These are phyloP conservation scores for Sinotaia quadrata DNA, from an alignment of 2,888 invertebrate species.

Conservation along the genomic window DNA sequence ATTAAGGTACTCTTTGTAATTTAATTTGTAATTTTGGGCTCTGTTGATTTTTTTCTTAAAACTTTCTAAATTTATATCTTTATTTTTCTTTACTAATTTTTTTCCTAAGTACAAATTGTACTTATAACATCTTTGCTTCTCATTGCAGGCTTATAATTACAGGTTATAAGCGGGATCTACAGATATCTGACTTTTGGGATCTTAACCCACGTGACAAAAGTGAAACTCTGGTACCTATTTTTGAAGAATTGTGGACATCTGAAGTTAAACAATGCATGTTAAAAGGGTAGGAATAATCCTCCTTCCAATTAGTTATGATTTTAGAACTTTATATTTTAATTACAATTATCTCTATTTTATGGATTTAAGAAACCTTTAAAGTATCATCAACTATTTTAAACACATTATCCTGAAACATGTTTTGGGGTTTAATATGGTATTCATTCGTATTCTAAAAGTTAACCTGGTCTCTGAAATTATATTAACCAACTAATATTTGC, in stretches of 20 bases:
- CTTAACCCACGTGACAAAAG: conserved; percentile 32
- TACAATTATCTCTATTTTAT: too few species aligned
- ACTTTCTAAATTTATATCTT: background rate
- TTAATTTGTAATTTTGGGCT: background rate
- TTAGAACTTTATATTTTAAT: too few species aligned
- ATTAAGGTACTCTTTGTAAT: background rate
- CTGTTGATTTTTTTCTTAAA: background rate
- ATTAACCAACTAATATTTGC: too few species aligned
- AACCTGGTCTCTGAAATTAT: too few species aligned
- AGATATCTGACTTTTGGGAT: conserved; percentile 30
- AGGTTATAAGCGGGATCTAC: conserved; percentile 33
- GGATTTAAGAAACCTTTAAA: too few species aligned
- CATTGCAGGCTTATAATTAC: conserved; percentile 23
- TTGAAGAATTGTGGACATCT: conserved; percentile 25
- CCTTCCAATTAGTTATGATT: conserved; percentile 35
- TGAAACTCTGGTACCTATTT: conserved; percentile 18
- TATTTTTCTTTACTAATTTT: background rate
- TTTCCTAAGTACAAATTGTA: background rate
- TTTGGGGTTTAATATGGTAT: background rate
- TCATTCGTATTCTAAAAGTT: too few species aligned
- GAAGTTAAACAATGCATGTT: conserved; percentile 22
- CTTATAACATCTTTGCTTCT: background rate
- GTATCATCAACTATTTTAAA: too few species aligned
- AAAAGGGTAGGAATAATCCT: conserved; percentile 2
- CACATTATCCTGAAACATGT: background rate